Evolutionary conservation across 2,797 vertebrate genomes (phyloP), one percentile per base, ranked within the genome.

Genomic region (Notamacropus eugenii): DNA sequence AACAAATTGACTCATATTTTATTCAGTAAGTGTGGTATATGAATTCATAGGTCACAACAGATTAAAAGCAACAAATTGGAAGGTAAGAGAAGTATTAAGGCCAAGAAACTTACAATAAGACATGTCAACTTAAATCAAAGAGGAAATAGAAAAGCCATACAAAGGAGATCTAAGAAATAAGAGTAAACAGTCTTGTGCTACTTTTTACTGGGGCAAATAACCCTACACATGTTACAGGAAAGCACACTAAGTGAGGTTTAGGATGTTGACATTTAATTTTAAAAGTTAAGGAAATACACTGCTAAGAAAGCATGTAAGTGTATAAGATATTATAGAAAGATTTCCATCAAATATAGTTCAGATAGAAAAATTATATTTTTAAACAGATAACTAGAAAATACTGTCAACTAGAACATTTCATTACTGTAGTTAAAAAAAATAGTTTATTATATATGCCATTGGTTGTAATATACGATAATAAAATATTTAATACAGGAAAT

Each of bases 231-330:
- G 24, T 11, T 46, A 67, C 40, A 24, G 27, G 19, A 82, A 1
- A 82, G 40, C 46, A n/a, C 62, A n/a, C 62, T 67, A 67, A 67
- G 31, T n/a, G 34, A 67, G 34, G 40, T 82, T 82, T 82, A 27
- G 27, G 40, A 82, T 27, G 40, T 4, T 82, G 9, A 46, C 22
- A 95, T 90, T 92, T 67, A 93, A 62, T 90, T 93, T 82, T 93
- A 91, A 34, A 96, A 97, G 52, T n/a, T 54, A 96, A 46, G 34
- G 92, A 97, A 96, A 87, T 29, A 90, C 10, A 93, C 55, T 90
- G 54, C 62, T 5, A 19, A 10, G 90, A 96, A 95, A 92, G 55
- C 40, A 82, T 74, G 93, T 96, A 95, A 82, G 92, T 67, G 50
- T 91, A 57, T 54, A 90, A 10, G 40, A 19, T 67, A 57, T 67